Evolutionary conservation across 2,797 vertebrate species (phyloP).

Genomic region (Denticeps clupeoides): DNA sequence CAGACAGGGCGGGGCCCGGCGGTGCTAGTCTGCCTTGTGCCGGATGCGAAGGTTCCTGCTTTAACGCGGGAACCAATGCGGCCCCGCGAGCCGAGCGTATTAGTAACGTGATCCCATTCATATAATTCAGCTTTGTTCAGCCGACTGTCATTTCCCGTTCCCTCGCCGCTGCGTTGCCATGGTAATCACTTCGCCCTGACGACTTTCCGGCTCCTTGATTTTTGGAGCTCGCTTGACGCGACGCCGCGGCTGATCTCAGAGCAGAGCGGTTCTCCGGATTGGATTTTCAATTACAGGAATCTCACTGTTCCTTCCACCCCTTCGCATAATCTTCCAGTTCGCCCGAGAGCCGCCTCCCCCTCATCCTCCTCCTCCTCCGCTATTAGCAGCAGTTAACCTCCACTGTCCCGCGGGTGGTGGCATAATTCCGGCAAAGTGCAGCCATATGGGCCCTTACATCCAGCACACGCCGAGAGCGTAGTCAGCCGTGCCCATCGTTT

Average conservation of each 20-base stretch:
- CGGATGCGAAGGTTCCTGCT: conserved; percentile 4
- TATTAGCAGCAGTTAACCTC: conserved; percentile 5
- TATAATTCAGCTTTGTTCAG: conserved; percentile 37
- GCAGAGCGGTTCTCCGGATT: conserved; percentile 2
- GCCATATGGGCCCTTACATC: conserved; percentile 4
- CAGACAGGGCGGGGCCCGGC: too few relatives aligned
- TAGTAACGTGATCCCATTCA: conserved; percentile 41
- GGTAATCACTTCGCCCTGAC: conserved; percentile 33
- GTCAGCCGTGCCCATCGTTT: conserved; percentile 2
- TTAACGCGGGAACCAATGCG: conserved; percentile 13
- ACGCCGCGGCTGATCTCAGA: background rate
- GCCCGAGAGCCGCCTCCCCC: background rate
- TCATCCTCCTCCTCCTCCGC: too few relatives aligned
- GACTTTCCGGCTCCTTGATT: conserved; percentile 19
- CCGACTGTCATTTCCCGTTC: conserved; percentile 38
- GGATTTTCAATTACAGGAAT: conserved; percentile 2
- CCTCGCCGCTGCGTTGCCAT: conserved; percentile 39
- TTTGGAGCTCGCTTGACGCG: background rate
- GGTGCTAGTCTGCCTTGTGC: too few relatives aligned
- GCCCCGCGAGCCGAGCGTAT: conserved; percentile 36
- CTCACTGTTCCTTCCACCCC: background rate
- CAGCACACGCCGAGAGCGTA: conserved; percentile 4
- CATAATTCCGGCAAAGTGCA: background rate
- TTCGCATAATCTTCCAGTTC: background rate
- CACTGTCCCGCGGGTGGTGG: background rate